Percentiles rank a stretch among this genome's conserved stretches.
phyloP scores from a whole-genome alignment of 2,113 vertebrate genomes.

The Ahaetulla prasina region DNA sequence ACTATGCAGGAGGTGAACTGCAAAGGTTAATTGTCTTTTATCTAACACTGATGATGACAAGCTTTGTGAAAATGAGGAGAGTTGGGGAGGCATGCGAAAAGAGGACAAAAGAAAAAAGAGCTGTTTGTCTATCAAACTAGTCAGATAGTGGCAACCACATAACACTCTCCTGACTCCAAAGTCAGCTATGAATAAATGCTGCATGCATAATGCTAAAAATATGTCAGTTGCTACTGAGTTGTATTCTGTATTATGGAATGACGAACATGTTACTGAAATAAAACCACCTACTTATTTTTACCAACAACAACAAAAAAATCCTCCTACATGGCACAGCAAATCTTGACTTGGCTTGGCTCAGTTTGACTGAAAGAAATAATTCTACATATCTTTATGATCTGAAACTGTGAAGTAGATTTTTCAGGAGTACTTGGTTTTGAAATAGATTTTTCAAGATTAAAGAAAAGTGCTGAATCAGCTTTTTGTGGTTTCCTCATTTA shows the following conservation, averaged over 20 bases:
- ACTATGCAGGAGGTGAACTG: conserved; percentile 34
- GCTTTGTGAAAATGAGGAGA: conserved; percentile 10
- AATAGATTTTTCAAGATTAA: conserved; percentile 22
- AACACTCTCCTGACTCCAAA: conserved; percentile 25
- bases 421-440: conserved; percentile 13
- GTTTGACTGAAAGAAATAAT: conserved; percentile 32
- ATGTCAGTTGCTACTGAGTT: conserved; percentile 48
- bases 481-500: background rate
- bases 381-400: conserved; percentile 22
- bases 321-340: conserved; percentile 49
- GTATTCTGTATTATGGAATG: conserved; percentile 62
- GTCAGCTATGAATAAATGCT: conserved; percentile 32
- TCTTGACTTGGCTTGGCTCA: conserved; percentile 26
- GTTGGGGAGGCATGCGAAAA: accelerated
- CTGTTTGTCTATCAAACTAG: conserved; percentile 35
- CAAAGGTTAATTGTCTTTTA: conserved; percentile 47
- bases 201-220: conserved; percentile 44
- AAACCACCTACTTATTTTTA: conserved; percentile 50
- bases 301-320: conserved; percentile 49
- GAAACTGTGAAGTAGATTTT: conserved; percentile 29
- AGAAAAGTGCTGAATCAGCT: conserved; percentile 26
- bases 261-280: conserved; percentile 59
- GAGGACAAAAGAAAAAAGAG: background rate
- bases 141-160: conserved; percentile 28
- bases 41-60: conserved; percentile 29